Conservation (phyloP, 2,797 vertebrate species). For the Tachyglossus aculeatus region DNA sequence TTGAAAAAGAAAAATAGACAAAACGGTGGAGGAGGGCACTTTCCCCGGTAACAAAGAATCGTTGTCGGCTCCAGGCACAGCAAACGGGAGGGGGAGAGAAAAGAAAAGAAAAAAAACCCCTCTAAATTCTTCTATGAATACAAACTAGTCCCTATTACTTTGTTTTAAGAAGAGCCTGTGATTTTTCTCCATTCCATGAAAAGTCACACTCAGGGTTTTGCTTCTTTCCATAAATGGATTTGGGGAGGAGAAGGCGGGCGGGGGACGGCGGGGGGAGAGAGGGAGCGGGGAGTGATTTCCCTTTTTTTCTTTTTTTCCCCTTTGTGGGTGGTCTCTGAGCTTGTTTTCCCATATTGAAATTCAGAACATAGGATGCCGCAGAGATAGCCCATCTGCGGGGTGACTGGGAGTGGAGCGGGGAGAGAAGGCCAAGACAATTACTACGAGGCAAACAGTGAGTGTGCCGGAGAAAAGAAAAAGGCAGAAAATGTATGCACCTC, state of each 20-base stretch:
- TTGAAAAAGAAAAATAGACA: no score
- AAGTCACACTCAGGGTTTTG: slow-evolving; percentile 61
- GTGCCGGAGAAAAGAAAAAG: slow-evolving; percentile 49
- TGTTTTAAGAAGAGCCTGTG: slow-evolving; percentile 53
- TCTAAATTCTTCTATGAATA: no score
- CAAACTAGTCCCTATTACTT: slow-evolving; percentile 55
- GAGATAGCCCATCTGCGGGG: slow-evolving; percentile 64
- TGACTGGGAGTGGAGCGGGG: slow-evolving; percentile 45
- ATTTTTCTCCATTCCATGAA: slow-evolving; percentile 46
- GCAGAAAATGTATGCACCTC: slow-evolving; percentile 58
- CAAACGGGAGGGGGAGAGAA: slow-evolving; percentile 5
- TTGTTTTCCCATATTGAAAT: slow-evolving; percentile 57
- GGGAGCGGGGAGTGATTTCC: no score
- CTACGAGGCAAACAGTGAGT: slow-evolving; percentile 52
- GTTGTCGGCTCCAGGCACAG: neutral
- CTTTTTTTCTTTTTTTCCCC: slow-evolving; percentile 66
- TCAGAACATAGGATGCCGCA: slow-evolving; percentile 63
- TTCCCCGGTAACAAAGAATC: neutral
- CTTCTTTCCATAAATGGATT: slow-evolving; percentile 69
- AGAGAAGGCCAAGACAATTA: slow-evolving; percentile 49
- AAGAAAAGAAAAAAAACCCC: slow-evolving; percentile 39
- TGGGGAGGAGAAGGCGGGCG: no score
- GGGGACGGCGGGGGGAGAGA: no score
- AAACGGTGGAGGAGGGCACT: no score
- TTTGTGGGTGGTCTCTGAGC: slow-evolving; percentile 69